Conservation (phyloP, 35 echinoderm and acorn worm genomes). For the Diadema setosum region DNA sequence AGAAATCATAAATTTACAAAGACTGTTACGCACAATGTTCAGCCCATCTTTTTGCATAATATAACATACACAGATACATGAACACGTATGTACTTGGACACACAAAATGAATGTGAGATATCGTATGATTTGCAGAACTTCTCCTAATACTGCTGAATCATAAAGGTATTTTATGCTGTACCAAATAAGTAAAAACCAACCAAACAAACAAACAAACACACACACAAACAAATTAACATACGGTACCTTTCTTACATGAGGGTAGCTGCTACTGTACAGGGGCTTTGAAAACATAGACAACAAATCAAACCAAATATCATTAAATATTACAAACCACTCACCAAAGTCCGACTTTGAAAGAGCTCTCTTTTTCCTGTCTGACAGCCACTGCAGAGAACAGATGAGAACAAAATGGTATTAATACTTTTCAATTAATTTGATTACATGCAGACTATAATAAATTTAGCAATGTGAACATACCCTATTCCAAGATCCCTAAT, state of each 20-base stretch:
- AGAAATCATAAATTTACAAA: no score
- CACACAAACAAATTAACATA: background rate
- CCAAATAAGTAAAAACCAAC: background rate
- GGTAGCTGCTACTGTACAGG: background rate
- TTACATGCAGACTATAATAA: background rate
- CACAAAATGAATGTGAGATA: no score
- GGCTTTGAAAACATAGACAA: no score
- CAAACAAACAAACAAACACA: background rate
- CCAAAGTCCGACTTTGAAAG: conserved; percentile 72
- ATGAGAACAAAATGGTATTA: background rate
- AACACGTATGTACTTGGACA: no score
- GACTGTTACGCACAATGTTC: no score
- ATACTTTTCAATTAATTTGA: background rate
- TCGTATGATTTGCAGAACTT: no score
- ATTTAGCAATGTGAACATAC: background rate
- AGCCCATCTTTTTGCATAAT: no score
- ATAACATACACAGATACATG: no score
- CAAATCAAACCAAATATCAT: background rate
- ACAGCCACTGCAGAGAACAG: conserved; percentile 75
- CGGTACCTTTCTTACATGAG: background rate
- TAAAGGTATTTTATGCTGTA: background rate
- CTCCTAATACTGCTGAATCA: no score
- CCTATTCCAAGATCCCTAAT: background rate
- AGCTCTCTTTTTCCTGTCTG: conserved; percentile 82
- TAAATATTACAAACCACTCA: background rate